A percentile compares a stretch with the other conserved stretches of the same genome.
These are phyloP conservation scores for Heliconius cydno DNA, from an alignment of 2,888 invertebrate species.

Conservation along the genomic window DNA sequence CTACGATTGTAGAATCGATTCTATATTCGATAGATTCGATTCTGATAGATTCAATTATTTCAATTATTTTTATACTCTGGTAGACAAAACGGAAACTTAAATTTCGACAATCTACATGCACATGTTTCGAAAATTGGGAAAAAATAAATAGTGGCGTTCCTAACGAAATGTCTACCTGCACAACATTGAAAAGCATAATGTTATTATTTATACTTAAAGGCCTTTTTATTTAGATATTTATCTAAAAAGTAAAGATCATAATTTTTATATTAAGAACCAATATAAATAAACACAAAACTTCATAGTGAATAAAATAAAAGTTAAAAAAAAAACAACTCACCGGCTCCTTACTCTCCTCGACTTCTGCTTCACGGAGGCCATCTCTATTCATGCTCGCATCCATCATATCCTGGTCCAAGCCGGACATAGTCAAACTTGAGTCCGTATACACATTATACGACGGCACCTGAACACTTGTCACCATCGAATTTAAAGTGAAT, in stretches of 20 bases:
- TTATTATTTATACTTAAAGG: too few relatives aligned
- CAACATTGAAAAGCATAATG: too few relatives aligned
- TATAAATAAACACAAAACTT: background rate
- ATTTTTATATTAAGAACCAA: too few relatives aligned
- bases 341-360: conserved; percentile 68
- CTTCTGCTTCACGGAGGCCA: conserved; percentile 51
- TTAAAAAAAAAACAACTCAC: conserved; percentile 40
- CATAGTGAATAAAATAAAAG: background rate
- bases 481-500: conserved; percentile 78
- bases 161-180: too few relatives aligned
- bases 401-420: conserved; percentile 81
- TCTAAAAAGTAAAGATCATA: too few relatives aligned
- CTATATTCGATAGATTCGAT: too few relatives aligned
- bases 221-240: too few relatives aligned
- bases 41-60: background rate
- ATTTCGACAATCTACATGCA: background rate
- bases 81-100: background rate
- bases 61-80: background rate
- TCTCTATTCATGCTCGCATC: conserved; percentile 66
- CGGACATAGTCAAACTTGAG: conserved; percentile 84
- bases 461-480: conserved; percentile 75
- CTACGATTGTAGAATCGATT: too few relatives aligned
- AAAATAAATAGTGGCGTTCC: too few relatives aligned
- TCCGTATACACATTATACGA: conserved; percentile 76
- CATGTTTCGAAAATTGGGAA: too few relatives aligned